Conservation (phyloP, 2,113 vertebrate species). For the Trogon surrucura region DNA sequence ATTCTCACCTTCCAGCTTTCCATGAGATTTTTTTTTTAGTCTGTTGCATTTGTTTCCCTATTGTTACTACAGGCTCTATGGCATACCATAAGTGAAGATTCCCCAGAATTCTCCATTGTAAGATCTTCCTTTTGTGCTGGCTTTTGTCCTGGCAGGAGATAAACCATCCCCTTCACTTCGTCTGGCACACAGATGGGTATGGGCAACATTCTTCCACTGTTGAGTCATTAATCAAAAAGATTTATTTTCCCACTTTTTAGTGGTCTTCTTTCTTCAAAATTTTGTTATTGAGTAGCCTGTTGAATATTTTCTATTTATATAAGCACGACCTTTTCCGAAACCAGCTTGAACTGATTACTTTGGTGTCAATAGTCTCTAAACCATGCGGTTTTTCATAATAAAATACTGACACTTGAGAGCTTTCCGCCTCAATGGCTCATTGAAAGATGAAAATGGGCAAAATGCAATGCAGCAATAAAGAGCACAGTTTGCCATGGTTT, state of each 20-base stretch:
- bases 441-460: neutral
- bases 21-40: neutral
- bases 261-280: neutral
- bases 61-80: neutral
- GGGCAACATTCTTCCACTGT: slow-evolving; percentile 25
- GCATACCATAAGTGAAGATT: slow-evolving; percentile 12
- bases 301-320: slow-evolving; percentile 30
- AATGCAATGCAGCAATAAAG: neutral
- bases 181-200: slow-evolving; percentile 56
- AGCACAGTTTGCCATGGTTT: neutral
- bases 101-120: slow-evolving; percentile 38
- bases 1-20: neutral
- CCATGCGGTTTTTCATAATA: neutral
- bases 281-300: neutral
- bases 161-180: slow-evolving; percentile 31
- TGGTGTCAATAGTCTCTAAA: neutral
- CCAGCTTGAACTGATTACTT: slow-evolving; percentile 1
- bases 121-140: slow-evolving; percentile 21
- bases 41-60: slow-evolving; percentile 7
- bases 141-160: slow-evolving; percentile 54
- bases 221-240: slow-evolving; percentile 39
- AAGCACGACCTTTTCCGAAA: neutral
- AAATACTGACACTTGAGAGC: neutral
- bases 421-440: neutral
- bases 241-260: slow-evolving; percentile 38